Percentiles rank a stretch among this genome's conserved stretches.
These are phyloP conservation scores for Eledona agricola DNA, from an alignment of 2,888 invertebrate species.

Conservation along the genomic window DNA sequence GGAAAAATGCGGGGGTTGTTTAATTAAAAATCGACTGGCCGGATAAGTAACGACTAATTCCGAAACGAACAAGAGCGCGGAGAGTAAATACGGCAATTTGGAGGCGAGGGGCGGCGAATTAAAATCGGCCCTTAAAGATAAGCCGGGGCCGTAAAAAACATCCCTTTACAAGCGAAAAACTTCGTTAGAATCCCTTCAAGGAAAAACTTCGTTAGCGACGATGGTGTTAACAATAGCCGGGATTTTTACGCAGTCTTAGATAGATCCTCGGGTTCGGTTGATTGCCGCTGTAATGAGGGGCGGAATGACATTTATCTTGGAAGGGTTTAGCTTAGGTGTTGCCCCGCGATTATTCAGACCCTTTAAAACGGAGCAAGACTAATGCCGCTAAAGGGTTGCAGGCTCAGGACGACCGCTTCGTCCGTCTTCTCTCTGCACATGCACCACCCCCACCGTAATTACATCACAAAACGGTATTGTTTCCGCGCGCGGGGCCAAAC, in stretches of 20 bases:
- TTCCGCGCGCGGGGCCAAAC: background rate
- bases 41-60: conserved; percentile 47
- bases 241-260: conserved; percentile 56
- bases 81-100: conserved; percentile 61
- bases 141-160: conserved; percentile 61
- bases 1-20: conserved; percentile 34
- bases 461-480: conserved; percentile 6
- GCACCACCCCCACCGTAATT: no score
- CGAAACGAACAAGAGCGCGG: conserved; percentile 50
- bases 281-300: conserved; percentile 60
- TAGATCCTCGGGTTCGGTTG: conserved; percentile 55
- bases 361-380: conserved; percentile 61
- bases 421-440: no score
- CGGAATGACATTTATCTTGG: conserved; percentile 62
- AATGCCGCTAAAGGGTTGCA: conserved; percentile 60
- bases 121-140: conserved; percentile 63
- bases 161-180: conserved; percentile 60
- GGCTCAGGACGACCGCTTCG: conserved; percentile 38
- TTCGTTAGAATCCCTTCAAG: conserved; percentile 57
- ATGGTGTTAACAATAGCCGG: conserved; percentile 57
- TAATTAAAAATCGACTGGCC: conserved; percentile 32
- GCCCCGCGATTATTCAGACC: conserved; percentile 61
- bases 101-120: conserved; percentile 55
- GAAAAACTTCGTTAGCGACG: conserved; percentile 58
- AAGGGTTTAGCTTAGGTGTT: conserved; percentile 60